Base-by-base conservation (phyloP, 1,140 invertebrate species). In the Cryptotermes secundus region DNA sequence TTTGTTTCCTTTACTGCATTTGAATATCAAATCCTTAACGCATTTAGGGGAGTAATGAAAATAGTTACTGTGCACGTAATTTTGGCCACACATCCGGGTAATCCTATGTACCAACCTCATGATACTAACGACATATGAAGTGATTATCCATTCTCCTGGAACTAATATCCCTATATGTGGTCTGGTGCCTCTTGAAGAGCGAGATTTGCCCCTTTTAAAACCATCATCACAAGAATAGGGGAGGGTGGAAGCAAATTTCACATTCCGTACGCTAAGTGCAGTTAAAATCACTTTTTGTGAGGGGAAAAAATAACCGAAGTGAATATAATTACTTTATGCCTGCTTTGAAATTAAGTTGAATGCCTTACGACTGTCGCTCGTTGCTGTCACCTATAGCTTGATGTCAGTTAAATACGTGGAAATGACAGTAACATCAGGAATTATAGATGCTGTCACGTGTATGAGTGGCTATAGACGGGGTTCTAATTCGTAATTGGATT, bases 21-120 rank as follows among this genome's bases (percentile, higher is more conserved):
- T 72, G 59, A 72, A 72, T 72, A 72, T 72, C 59, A 31, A 14
- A 7, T 31, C 59, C 26, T 31, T 72, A 72, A 72, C 59, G 16
- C n/a, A 0, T 4, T 72, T 72, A 3, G n/a, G 26, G 31, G 59
- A 0, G n/a, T 72, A 72, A 72, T 72, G 26, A 72, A 72, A 72
- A 72, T n/a, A 72, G 26, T 72, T 72, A 72, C 59, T 72, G 59
- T n/a, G 26, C 59, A 72, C n/a, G 59, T 72, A 72, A 72, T 72
- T 72, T 72, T 72, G 59, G 1, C n/a, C 59, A 72, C 4, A n/a
- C n/a, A n/a, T 72, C 2, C n/a, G 59, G 9, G 26, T 72, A 72
- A 31, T 72, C 59, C 26, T 19, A 19, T 49, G 45, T 49, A 49
- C 22, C 45, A 49, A 49, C 45, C 45, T 6, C 59, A 72, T 72